phyloP scores from a whole-genome alignment of 2,113 vertebrate species.

The Elephas maximus region DNA sequence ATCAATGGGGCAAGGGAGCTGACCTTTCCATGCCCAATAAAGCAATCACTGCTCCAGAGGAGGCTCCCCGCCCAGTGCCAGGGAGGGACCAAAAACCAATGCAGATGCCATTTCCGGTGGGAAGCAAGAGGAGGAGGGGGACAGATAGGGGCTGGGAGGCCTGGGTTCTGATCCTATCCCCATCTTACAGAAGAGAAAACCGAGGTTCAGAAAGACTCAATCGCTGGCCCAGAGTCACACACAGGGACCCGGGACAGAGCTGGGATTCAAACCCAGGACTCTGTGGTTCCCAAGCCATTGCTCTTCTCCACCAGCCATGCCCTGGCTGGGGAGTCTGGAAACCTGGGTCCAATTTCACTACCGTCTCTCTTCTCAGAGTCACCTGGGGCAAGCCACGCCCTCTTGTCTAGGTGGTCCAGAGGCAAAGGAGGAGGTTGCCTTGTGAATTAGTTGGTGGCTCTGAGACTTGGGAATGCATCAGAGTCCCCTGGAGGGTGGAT shows the following conservation, averaged over 20 bases:
- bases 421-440: neutral
- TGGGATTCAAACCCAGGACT: neutral
- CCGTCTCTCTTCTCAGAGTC: neutral
- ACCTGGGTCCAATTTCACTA: accelerated
- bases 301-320: neutral
- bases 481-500: neutral
- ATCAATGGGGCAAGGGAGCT: neutral
- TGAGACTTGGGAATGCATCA: accelerated
- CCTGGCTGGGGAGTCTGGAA: neutral
- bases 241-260: neutral
- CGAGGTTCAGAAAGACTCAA: accelerated
- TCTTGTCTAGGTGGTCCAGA: neutral
- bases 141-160: neutral
- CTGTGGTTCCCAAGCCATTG: neutral
- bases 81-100: no score
- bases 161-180: neutral
- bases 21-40: neutral
- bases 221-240: accelerated
- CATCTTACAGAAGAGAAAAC: neutral
- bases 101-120: neutral
- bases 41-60: neutral
- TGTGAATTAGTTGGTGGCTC: accelerated
- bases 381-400: neutral
- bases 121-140: neutral
- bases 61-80: neutral